Base-by-base conservation (phyloP, 2,797 vertebrate species). In the Schizopygopsis malacanthus region DNA sequence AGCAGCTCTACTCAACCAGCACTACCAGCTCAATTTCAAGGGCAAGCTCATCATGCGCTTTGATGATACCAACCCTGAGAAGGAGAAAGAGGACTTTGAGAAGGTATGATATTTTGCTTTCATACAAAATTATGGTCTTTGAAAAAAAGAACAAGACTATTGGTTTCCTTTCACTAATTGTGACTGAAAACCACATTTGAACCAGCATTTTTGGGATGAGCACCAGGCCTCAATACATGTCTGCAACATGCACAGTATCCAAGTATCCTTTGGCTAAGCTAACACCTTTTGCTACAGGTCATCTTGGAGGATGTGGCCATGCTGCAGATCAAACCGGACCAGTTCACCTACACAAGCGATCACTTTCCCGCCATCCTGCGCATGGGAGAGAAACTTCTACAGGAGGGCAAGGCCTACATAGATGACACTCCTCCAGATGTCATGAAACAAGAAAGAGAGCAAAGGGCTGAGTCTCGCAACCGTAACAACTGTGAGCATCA, bases 61-160 rank as follows among this genome's bases (percentile, higher is more conserved):
- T 80, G 98, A 99, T 86, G 98, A 99, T 95, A 99, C 98, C 91
- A 99, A 99, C 93, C 98, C 98, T 0, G 98, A 99, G 93, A 99
- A 99, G 92, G 98, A 99, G 89, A 99, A 99, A 92, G 98, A 99
- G 93, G 98, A 99, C 93, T 99, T 99, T 95, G 98, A 99, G 95
- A 99, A 99, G 97, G 98, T 99, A 90, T 88, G 85, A 43, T 72
- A 8, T 28, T 33, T 37, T 71, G 8, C 7, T 61, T 77, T 77
- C 3, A 39, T 13, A 56, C 33, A 77, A 2, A 8, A 7, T 10
- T 43, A 2, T 10, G n/a, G 4, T 6, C 0, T 2, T 2, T 43
- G 1, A 28, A 28, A 28, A 28, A 28, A 28, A 28, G 25, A 28
- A 28, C 25, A 28, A 28, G 25, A 28, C 25, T 28, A 28, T 28